These are phyloP conservation scores for Carcina quercana DNA, from an alignment of 2,888 invertebrate genomes.

Conservation along the genomic window DNA sequence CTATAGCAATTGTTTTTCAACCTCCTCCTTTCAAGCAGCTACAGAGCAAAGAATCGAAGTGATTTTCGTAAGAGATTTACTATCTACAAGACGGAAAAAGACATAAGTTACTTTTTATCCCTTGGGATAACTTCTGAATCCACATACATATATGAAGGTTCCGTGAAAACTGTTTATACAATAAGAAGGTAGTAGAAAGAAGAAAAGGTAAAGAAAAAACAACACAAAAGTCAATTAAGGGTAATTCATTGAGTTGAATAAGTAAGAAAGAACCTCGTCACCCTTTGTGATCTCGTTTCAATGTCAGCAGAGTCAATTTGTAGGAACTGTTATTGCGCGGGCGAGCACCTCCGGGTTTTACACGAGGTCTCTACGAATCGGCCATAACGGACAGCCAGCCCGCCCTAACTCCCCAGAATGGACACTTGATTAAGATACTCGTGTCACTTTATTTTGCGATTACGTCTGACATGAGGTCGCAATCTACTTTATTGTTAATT, in stretches of 20 bases:
- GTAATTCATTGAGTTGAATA: constrained; percentile 14
- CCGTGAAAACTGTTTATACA: too few relatives aligned
- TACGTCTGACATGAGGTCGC: constrained; percentile 57
- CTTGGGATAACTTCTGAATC: too few relatives aligned
- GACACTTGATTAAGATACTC: constrained; percentile 70
- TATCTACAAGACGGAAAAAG: too few relatives aligned
- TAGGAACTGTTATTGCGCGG: constrained; percentile 63
- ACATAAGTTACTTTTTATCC: too few relatives aligned
- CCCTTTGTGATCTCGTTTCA: constrained; percentile 42
- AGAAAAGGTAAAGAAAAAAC: too few relatives aligned
- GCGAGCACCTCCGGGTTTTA: constrained; percentile 45
- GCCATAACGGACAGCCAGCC: constrained; percentile 55
- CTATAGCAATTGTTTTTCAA: too few relatives aligned
- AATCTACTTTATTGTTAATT: constrained; percentile 59
- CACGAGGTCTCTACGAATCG: constrained; percentile 56
- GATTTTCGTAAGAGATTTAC: too few relatives aligned
- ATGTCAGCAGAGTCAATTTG: constrained; percentile 65
- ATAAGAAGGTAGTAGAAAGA: too few relatives aligned
- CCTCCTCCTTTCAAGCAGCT: too few relatives aligned
- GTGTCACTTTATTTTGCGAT: constrained; percentile 67
- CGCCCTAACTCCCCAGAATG: constrained; percentile 57
- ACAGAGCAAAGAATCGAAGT: too few relatives aligned
- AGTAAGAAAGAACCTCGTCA: constrained; percentile 29
- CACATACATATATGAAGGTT: too few relatives aligned
- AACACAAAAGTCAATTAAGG: too few relatives aligned